Percentiles rank a stretch among this genome's conserved stretches.
phyloP scores from a whole-genome alignment of 2,113 vertebrate genomes.

The Solea solea region DNA sequence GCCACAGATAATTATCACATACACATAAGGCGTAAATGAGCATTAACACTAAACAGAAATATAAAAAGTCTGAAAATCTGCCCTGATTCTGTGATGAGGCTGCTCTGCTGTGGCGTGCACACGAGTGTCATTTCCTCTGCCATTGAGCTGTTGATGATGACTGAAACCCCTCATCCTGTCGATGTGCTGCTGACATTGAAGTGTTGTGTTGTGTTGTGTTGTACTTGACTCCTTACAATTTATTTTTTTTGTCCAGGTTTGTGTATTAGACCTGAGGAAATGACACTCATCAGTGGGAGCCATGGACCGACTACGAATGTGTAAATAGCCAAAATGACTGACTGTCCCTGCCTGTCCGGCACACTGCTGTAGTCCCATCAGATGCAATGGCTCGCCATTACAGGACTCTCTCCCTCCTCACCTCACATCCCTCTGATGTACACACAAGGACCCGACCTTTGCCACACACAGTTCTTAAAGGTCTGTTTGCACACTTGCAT shows the following conservation, averaged over 20 bases:
- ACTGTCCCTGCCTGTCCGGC: conserved; percentile 92
- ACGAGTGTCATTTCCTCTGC: too few relatives aligned
- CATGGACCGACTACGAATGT: conserved; percentile 99
- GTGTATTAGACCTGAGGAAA: conserved; percentile 99
- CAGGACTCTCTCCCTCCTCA: conserved; percentile 65
- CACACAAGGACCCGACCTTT: conserved; percentile 44
- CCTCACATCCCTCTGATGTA: neutral
- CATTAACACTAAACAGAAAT: too few relatives aligned
- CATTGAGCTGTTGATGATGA: too few relatives aligned
- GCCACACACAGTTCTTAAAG: conserved; percentile 64
- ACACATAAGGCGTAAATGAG: too few relatives aligned
- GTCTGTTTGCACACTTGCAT: conserved; percentile 31
- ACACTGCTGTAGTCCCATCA: conserved; percentile 95
- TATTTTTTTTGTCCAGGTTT: conserved; percentile 84
- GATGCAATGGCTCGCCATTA: conserved; percentile 88
- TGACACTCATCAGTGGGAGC: conserved; percentile 92
- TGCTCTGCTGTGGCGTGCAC: too few relatives aligned
- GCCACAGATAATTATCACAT: too few relatives aligned
- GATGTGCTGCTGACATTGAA: neutral
- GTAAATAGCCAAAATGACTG: conserved; percentile 99
- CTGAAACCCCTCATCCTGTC: too few relatives aligned
- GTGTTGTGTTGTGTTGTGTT: neutral
- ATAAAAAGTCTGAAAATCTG: too few relatives aligned
- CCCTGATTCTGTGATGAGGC: too few relatives aligned
- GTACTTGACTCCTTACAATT: neutral